Evolutionary conservation across 2,888 invertebrate species (phyloP), one percentile per base, ranked within the genome.

Genomic region (Barypeithes pellucidus): DNA sequence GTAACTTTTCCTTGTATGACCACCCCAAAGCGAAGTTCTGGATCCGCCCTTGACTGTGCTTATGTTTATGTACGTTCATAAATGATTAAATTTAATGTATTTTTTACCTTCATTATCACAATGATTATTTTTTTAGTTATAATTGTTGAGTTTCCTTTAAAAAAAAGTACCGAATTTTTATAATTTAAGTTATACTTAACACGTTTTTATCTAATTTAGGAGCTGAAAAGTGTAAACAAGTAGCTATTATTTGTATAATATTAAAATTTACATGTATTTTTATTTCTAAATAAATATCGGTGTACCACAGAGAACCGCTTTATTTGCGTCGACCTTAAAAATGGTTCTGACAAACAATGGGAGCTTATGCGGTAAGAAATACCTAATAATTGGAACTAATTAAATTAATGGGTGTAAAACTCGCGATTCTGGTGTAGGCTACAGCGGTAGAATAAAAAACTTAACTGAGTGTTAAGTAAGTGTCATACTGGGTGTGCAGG

Each of bases 231-330:
- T 7, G 24, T 50, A 50, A 11, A 57, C 33, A 57, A n/a, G 33
- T 57, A 57, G 54, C 11, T n/a, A 33, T 18, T 57, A 16, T 57
- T 57, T 57, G 33, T 57, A 57, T 57, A 29, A 8, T 57, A 57
- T 12, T 24, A 22, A 22, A 22, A 9, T 20, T 47, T 9, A 18
- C 20, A 20, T 47, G 14, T 57, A 57, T 33, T 36, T 57, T 33
- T 33, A 33, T 57, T 16, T 2, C 24, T 33, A 57, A 57, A 57
- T 57, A 57, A 57, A 57, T 33, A 57, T 57, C 33, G 54, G 33
- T 57, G 54, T 57, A 57, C 54, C 33, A 33, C 54, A 57, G 14
- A 33, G 33, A 33, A 14, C 54, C 11, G 4, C 33, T 57, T 33
- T 57, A 33, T 57, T 57, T 33, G 0, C 33, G 8, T 16, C 11